Conservation (phyloP, 2,113 vertebrate species). For the Percina caprodes region DNA sequence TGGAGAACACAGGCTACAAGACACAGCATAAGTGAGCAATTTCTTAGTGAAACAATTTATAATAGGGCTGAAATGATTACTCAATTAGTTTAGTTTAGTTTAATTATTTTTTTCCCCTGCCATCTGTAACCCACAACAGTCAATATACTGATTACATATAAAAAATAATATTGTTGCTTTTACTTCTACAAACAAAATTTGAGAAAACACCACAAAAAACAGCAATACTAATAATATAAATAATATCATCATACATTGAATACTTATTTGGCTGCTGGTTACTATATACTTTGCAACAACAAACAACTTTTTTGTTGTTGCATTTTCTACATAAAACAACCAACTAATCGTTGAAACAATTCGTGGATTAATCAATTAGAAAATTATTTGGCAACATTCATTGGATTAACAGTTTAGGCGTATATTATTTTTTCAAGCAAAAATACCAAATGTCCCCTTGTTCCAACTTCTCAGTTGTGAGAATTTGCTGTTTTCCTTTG, state of each 20-base stretch:
- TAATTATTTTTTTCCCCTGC: too few relatives aligned
- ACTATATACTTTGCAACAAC: background rate
- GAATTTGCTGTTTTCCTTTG: background rate
- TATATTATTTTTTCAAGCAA: background rate
- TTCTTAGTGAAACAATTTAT: slow-evolving; percentile 28
- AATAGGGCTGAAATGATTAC: background rate
- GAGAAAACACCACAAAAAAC: too few relatives aligned
- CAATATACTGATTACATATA: too few relatives aligned
- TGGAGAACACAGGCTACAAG: slow-evolving; percentile 13
- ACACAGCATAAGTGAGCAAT: background rate
- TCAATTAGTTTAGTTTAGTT: too few relatives aligned
- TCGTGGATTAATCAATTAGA: background rate
- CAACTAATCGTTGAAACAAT: background rate
- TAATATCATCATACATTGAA: background rate
- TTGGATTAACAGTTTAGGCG: background rate
- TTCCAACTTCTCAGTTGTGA: background rate
- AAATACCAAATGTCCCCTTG: background rate
- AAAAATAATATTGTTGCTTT: too few relatives aligned
- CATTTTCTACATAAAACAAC: background rate
- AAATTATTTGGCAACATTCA: background rate
- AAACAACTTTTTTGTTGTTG: too few relatives aligned
- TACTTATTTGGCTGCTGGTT: background rate
- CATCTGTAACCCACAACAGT: too few relatives aligned
- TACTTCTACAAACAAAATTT: too few relatives aligned
- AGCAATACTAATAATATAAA: background rate